Evolutionary conservation across 1,140 invertebrate species (phyloP), one percentile per base, ranked within the genome.

Genomic region (Drosophila guanche): DNA sequence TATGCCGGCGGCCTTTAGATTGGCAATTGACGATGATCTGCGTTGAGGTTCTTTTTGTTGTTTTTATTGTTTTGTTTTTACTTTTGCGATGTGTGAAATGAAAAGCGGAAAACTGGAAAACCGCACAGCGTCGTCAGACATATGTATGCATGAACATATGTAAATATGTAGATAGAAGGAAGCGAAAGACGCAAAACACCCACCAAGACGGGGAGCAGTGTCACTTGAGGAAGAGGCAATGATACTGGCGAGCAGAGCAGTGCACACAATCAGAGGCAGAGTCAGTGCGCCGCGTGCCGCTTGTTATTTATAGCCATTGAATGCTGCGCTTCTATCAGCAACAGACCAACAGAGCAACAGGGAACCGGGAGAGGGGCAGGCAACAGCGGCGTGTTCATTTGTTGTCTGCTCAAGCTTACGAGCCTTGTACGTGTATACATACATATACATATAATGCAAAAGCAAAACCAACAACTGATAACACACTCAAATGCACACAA

Each of bases 301-400:
- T 81, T 70, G 59, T 85, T 85, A 85, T 85, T 85, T 86, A 81
- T 85, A 85, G 79, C 67, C 60, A 68, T 68, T 69, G 53, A 52
- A 71, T 20, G 72, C 55, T 55, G 61, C 71, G 72, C 71, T 67
- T 60, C 71, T 75, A 75, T 75, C 62, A 75, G 47, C 48, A 65
- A 40, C 59, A 58, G 23, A 59, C 25, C 50, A 52, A 33, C 37
- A 4, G 25, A 47, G 43, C 43, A 48, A 6, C 33, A 52, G 4
- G 42, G 51, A 8, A 45, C 6, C 52, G n/a, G 27, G 42, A 54
- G 60, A 61, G 48, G 50, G 51, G 29, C 37, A 45, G 56, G n/a
- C 55, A 56, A 8, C 51, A 72, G 10, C 58, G 53, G 27, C 68
- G 66, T 76, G 53, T 57, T 72, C 33, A 37, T 12, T 37, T 37